These are phyloP conservation scores for Holothuria scabra DNA, from an alignment of 53 echinoderm and acorn worm species.

Conservation along the genomic window DNA sequence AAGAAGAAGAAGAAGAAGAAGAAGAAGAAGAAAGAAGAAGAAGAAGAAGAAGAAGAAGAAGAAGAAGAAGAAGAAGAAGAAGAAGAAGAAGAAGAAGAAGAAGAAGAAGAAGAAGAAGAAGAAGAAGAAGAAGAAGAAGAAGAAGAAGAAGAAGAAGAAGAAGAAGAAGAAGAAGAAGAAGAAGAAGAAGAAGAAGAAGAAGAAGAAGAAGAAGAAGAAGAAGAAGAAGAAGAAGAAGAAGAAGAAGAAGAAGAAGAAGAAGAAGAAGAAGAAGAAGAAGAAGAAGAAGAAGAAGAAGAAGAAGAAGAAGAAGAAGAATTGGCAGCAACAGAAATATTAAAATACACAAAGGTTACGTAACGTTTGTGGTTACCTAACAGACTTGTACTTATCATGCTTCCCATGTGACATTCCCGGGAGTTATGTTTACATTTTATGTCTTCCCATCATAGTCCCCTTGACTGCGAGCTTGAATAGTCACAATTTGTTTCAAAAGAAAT, in stretches of 20 bases:
- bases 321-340: neutral
- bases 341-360: too few relatives aligned
- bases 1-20: constrained; percentile 1
- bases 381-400: too few relatives aligned
- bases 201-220: constrained; percentile 3
- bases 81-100: neutral
- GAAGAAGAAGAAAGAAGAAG: neutral
- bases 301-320: constrained; percentile 1
- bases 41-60: neutral
- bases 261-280: neutral
- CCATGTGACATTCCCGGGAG: too few relatives aligned
- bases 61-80: neutral
- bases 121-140: neutral
- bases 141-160: neutral
- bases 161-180: constrained; percentile 16
- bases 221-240: constrained; percentile 58
- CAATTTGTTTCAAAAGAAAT: too few relatives aligned
- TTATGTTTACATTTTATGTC: too few relatives aligned
- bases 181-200: neutral
- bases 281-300: neutral
- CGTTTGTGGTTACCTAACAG: too few relatives aligned
- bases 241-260: constrained; percentile 8
- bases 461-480: too few relatives aligned
- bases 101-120: neutral
- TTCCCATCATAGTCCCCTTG: too few relatives aligned